A percentile compares a stretch with the other conserved stretches of the same genome.
Conservation (phyloP, 2,113 vertebrate genomes). For the Paracanthobrama guichenoti region DNA sequence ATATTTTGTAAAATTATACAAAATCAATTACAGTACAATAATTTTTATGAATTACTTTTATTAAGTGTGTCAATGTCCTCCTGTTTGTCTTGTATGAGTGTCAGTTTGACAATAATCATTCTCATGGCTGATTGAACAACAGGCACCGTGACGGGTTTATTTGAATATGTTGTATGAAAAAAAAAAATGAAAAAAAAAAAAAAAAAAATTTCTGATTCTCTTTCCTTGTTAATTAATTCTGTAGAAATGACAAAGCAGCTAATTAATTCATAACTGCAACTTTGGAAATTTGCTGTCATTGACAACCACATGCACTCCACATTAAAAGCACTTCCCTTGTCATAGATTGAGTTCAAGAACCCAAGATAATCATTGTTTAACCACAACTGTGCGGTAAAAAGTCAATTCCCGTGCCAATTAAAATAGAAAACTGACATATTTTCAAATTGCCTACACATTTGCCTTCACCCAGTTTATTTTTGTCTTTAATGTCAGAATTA, state of each 20-base stretch:
- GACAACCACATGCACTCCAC: slow-evolving; percentile 19
- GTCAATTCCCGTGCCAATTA: neutral
- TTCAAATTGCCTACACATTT: neutral
- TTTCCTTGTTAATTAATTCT: slow-evolving; percentile 59
- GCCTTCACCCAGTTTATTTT: neutral
- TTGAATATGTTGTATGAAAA: neutral
- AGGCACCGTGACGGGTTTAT: neutral
- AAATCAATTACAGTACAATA: neutral
- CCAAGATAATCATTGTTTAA: neutral
- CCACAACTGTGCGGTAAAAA: neutral
- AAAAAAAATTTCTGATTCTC: slow-evolving; percentile 24
- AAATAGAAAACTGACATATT: neutral
- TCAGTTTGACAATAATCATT: slow-evolving; percentile 1
- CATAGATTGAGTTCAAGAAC: neutral
- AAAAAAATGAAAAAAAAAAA: slow-evolving; percentile 56
- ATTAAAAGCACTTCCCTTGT: neutral
- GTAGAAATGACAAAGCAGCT: slow-evolving; percentile 56
- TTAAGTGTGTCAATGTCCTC: neutral
- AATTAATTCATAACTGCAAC: slow-evolving; percentile 59
- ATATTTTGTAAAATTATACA: neutral
- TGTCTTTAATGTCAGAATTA: slow-evolving; percentile 1
- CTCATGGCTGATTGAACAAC: slow-evolving; percentile 16
- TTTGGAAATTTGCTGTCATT: slow-evolving; percentile 29
- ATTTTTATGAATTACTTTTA: too few species aligned
- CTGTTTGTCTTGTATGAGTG: neutral